Conservation (phyloP, 2,888 invertebrate genomes). For the Psococerastis gibbosa region DNA sequence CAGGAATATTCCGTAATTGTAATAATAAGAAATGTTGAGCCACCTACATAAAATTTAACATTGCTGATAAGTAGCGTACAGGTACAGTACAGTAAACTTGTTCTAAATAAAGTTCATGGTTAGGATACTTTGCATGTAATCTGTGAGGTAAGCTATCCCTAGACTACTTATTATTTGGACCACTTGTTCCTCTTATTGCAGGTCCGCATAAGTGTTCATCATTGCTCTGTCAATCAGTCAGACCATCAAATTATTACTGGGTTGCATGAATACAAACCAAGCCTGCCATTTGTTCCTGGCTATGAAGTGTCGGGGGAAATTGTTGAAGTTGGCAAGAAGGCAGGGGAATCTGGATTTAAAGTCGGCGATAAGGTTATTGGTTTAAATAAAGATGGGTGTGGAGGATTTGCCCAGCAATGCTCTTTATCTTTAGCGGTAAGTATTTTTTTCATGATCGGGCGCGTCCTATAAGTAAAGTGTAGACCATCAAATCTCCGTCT, state of each 20-base stretch:
- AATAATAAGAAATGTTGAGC: too few relatives aligned
- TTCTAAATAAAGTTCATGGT: too few relatives aligned
- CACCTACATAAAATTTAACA: too few relatives aligned
- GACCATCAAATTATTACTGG: constrained; percentile 36
- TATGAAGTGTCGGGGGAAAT: constrained; percentile 44
- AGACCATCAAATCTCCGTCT: too few relatives aligned
- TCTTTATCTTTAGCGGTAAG: constrained; percentile 26
- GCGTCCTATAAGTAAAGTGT: too few relatives aligned
- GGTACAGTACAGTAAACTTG: too few relatives aligned
- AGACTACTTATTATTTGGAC: too few relatives aligned
- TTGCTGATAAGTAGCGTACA: too few relatives aligned
- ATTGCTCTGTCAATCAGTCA: constrained; percentile 42
- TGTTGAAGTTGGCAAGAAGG: constrained; percentile 24
- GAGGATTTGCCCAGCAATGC: constrained; percentile 42
- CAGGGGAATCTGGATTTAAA: constrained; percentile 23
- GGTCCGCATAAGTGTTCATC: constrained; percentile 41
- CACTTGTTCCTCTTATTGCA: constrained; percentile 22
- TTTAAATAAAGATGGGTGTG: constrained; percentile 31
- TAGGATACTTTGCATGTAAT: too few relatives aligned
- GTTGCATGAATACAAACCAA: constrained; percentile 27
- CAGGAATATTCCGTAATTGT: too few relatives aligned
- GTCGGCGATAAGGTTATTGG: constrained; percentile 41
- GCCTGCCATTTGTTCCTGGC: constrained; percentile 39
- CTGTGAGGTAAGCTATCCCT: too few relatives aligned
- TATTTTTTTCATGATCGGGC: constrained; percentile 4